Percentiles rank a stretch among this genome's conserved stretches.
phyloP scores from a whole-genome alignment of 2,113 vertebrate genomes.

The Enhydra lutris region DNA sequence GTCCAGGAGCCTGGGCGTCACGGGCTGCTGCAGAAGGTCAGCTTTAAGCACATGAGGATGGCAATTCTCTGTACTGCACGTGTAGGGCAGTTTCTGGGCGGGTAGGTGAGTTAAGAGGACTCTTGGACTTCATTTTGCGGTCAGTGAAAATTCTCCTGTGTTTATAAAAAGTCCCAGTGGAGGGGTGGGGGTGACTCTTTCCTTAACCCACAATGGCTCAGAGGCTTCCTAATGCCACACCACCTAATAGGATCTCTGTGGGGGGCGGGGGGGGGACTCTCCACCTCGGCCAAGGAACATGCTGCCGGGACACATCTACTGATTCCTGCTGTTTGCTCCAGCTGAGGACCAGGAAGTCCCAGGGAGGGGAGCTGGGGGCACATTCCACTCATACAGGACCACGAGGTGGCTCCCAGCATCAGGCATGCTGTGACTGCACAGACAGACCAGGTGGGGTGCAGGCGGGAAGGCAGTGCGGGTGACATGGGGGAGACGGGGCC shows the following conservation, averaged over 20 bases:
- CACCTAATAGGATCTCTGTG: accelerated
- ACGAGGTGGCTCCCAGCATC: neutral
- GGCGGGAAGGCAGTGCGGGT: too few species aligned
- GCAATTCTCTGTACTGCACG: accelerated
- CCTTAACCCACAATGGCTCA: neutral
- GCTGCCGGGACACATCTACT: neutral
- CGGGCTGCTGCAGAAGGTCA: accelerated
- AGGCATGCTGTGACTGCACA: neutral
- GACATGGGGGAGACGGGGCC: accelerated
- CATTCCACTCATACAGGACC: accelerated
- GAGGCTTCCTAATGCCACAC: neutral
- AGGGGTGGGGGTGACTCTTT: too few species aligned
- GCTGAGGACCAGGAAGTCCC: neutral
- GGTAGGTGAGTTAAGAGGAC: neutral
- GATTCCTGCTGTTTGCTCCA: neutral
- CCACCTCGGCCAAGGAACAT: neutral
- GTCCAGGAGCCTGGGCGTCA: accelerated
- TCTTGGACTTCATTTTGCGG: neutral
- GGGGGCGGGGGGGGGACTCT: too few species aligned
- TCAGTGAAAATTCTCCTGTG: neutral
- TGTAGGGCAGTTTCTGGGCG: neutral
- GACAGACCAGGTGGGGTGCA: accelerated
- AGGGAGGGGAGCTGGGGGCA: accelerated
- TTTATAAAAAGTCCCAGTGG: neutral
- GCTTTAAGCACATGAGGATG: accelerated